Conservation (phyloP, 2,888 invertebrate species). For the Pyrgus malvae region DNA sequence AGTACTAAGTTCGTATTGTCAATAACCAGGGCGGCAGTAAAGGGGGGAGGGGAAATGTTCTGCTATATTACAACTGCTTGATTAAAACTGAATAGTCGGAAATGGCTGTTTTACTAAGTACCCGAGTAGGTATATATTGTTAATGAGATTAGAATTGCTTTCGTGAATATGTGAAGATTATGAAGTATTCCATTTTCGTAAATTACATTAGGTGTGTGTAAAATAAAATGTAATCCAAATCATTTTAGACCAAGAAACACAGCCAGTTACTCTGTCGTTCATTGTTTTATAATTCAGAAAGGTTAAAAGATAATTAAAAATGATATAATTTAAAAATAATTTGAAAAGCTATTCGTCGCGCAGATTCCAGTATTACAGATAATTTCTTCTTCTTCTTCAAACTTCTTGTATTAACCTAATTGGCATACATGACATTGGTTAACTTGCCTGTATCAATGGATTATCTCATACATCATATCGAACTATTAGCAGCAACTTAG, state of each 20-base stretch:
- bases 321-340: too few species aligned
- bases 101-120: slow-evolving; percentile 3
- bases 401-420: slow-evolving; percentile 14
- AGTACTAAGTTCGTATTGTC: not conserved
- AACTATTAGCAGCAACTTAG: slow-evolving; percentile 4
- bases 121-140: not conserved
- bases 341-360: not conserved
- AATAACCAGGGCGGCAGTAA: slow-evolving; percentile 12
- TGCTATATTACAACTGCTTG: slow-evolving; percentile 4
- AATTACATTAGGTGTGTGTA: too few species aligned
- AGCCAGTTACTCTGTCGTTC: too few species aligned
- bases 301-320: too few species aligned
- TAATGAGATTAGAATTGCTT: too few species aligned
- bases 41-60: slow-evolving; percentile 5
- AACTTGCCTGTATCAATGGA: slow-evolving; percentile 13
- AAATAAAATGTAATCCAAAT: too few species aligned
- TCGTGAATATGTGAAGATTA: too few species aligned
- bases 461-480: slow-evolving; percentile 18
- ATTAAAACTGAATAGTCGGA: not conserved
- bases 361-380: not conserved
- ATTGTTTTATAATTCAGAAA: too few species aligned
- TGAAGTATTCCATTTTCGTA: too few species aligned
- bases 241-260: too few species aligned
- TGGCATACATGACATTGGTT: slow-evolving; percentile 3
- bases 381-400: too few species aligned